These are phyloP conservation scores for Hydropsyche betteni DNA, from an alignment of 2,888 invertebrate genomes.

Conservation along the genomic window DNA sequence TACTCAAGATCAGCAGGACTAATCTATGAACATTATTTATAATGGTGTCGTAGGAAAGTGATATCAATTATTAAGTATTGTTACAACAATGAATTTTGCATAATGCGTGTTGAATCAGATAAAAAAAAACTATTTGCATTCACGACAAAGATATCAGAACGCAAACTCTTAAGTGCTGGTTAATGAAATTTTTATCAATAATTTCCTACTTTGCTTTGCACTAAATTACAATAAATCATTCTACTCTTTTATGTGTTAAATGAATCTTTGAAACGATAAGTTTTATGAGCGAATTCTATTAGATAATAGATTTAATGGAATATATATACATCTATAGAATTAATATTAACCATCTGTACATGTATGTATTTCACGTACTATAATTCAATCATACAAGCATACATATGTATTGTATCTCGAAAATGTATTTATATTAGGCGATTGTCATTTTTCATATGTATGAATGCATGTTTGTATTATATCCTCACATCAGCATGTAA, in stretches of 20 bases:
- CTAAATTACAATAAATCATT: neutral
- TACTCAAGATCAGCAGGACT: slow-evolving; percentile 29
- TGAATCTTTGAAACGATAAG: neutral
- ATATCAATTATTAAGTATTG: slow-evolving; percentile 21
- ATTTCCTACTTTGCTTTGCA: slow-evolving; percentile 16
- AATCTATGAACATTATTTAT: slow-evolving; percentile 17
- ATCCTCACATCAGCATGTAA: neutral
- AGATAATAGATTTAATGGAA: slow-evolving; percentile 21
- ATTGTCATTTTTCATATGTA: slow-evolving; percentile 9
- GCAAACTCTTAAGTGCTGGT: slow-evolving; percentile 14
- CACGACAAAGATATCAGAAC: slow-evolving; percentile 1
- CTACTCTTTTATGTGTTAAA: slow-evolving; percentile 10
- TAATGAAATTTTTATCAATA: neutral
- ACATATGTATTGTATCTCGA: slow-evolving; percentile 6
- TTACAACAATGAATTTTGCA: slow-evolving; percentile 12
- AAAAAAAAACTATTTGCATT: slow-evolving; percentile 12
- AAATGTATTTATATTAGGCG: neutral
- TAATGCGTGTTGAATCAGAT: slow-evolving; percentile 6
- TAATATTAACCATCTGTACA: slow-evolving; percentile 13
- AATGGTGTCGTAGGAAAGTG: slow-evolving; percentile 28
- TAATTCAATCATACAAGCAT: slow-evolving; percentile 4
- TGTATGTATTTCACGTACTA: slow-evolving; percentile 12
- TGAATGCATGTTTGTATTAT: slow-evolving; percentile 13
- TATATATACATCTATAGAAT: slow-evolving; percentile 7
- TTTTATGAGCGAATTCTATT: slow-evolving; percentile 11